phyloP scores from a whole-genome alignment of 2,888 invertebrate species.

The Nemoura dubitans region DNA sequence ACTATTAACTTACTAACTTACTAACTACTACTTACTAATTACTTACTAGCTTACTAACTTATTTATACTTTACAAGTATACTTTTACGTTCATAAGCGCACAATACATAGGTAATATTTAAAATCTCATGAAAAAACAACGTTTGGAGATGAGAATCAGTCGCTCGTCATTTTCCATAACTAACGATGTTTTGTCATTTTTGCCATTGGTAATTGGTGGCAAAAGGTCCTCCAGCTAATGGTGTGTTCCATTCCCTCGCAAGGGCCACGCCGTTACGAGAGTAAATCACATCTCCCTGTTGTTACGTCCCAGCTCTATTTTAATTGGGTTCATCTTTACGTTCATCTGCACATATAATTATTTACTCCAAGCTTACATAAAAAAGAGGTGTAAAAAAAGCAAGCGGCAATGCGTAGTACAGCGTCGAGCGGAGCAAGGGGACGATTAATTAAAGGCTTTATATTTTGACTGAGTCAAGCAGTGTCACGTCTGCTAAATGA shows the following conservation, averaged over 20 bases:
- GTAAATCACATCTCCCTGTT: neutral
- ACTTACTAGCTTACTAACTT: too few relatives aligned
- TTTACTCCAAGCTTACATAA: conserved; percentile 4
- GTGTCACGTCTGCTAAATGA: conserved; percentile 43
- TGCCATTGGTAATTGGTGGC: conserved; percentile 20
- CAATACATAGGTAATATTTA: conserved; percentile 8
- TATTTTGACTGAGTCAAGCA: conserved; percentile 22
- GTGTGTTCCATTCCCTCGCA: neutral
- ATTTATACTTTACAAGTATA: too few relatives aligned
- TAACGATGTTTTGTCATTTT: conserved; percentile 22
- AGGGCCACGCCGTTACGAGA: neutral
- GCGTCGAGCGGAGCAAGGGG: neutral
- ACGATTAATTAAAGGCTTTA: conserved; percentile 24
- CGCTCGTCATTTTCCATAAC: neutral
- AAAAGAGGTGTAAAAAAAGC: neutral
- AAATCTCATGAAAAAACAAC: neutral
- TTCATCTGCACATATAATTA: conserved; percentile 12
- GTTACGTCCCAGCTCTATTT: neutral
- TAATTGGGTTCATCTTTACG: conserved; percentile 12
- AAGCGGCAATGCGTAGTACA: neutral
- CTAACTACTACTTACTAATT: too few relatives aligned
- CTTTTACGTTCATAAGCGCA: too few relatives aligned
- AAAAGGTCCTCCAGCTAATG: conserved; percentile 1
- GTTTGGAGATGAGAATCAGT: conserved; percentile 18
- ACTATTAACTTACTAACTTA: too few relatives aligned